Evolutionary conservation across 2,888 invertebrate genomes (phyloP).

Genomic region (Aproaerema taeniolella): DNA sequence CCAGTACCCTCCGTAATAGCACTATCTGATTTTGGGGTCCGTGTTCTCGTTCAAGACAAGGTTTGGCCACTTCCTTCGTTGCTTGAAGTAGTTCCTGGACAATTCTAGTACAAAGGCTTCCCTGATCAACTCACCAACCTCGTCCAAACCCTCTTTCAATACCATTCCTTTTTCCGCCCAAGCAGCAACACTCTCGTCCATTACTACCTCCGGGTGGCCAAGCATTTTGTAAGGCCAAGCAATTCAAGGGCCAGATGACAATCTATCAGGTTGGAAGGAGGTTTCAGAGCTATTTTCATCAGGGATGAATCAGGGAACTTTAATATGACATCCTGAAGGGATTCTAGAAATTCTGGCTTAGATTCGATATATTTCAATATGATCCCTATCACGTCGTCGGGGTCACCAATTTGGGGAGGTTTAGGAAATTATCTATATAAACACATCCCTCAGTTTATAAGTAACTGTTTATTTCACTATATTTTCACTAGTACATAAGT

Average conservation of each 20-base stretch:
- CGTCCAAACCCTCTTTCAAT: not conserved
- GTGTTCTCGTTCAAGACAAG: not conserved
- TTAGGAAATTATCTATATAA: no score
- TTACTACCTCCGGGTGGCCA: not conserved
- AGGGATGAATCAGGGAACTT: not conserved
- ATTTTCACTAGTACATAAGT: no score
- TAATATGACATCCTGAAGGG: no score
- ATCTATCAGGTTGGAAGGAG: not conserved
- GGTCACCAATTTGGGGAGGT: no score
- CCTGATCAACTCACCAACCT: not conserved
- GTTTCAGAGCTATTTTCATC: not conserved
- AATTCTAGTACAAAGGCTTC: slow-evolving; percentile 1
- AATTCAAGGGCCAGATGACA: slow-evolving; percentile 1
- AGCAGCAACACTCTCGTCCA: slow-evolving; percentile 3
- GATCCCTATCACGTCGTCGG: no score
- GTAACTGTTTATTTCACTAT: no score
- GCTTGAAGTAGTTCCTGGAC: not conserved
- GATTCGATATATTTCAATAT: no score
- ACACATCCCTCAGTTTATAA: no score
- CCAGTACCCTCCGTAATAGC: not conserved
- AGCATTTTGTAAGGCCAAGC: not conserved
- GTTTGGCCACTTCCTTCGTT: not conserved
- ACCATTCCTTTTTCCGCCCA: slow-evolving; percentile 1
- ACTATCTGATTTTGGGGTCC: not conserved
- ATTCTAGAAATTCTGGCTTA: no score